Conservation (phyloP, 2,113 vertebrate species). For the Chionodraco myersi region DNA sequence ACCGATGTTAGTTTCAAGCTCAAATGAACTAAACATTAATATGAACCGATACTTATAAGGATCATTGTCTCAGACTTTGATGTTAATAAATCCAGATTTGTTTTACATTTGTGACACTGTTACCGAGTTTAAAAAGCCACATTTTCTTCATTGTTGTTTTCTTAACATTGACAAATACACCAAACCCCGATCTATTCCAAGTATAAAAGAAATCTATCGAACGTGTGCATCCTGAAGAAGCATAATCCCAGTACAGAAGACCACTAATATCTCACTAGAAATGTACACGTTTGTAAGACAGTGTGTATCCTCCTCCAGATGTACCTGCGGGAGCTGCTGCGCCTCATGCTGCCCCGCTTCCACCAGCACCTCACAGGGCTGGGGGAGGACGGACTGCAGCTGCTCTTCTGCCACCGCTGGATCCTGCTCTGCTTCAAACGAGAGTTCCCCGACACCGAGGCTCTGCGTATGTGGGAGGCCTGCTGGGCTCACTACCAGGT, state of each 20-base stretch:
- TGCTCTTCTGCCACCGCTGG: constrained; percentile 99
- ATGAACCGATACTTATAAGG: no score
- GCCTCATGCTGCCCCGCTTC: constrained; percentile 90
- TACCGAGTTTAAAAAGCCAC: neutral
- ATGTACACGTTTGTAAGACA: rapidly evolving
- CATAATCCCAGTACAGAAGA: neutral
- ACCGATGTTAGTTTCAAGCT: no score
- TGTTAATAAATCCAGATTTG: neutral
- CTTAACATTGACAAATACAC: neutral
- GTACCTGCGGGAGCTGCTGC: constrained; percentile 94
- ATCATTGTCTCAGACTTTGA: neutral
- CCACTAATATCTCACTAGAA: neutral
- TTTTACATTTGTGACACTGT: neutral
- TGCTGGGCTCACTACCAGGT: constrained; percentile 99
- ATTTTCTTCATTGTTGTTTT: neutral
- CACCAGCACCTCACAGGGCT: constrained; percentile 91
- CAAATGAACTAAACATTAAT: no score
- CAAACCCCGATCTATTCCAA: neutral
- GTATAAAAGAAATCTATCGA: neutral
- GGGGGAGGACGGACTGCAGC: constrained; percentile 96
- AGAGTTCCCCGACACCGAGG: constrained; percentile 95
- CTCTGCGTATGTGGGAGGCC: constrained; percentile 96
- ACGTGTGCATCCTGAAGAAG: neutral
- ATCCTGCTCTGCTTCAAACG: constrained; percentile 98
- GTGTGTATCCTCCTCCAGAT: constrained; percentile 77